Evolutionary conservation across 2,113 vertebrate species (phyloP).

Genomic region (Rutilus rutilus): DNA sequence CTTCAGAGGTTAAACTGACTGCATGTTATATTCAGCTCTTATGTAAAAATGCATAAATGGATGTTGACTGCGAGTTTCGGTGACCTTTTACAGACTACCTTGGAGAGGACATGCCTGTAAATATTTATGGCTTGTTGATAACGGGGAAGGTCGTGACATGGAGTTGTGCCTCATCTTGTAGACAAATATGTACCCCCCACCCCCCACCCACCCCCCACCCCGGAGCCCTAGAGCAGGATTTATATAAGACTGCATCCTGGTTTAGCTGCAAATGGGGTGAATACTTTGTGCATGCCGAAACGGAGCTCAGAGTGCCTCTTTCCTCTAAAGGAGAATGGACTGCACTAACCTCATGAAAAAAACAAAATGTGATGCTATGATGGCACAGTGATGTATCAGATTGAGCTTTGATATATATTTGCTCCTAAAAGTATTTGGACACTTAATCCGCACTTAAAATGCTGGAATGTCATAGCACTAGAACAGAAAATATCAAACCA

Average conservation of each 20-base stretch:
- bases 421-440: not conserved
- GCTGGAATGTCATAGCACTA: not conserved
- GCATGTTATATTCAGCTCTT: constrained; percentile 38
- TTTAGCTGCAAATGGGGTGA: constrained; percentile 42
- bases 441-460: not conserved
- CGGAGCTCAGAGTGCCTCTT: not conserved
- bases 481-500: not conserved
- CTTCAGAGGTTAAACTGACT: constrained; percentile 30
- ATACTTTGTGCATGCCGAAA: constrained; percentile 1
- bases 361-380: not conserved
- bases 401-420: not conserved
- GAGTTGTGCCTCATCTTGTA: constrained; percentile 40
- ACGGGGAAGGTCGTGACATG: constrained; percentile 52
- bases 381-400: not conserved
- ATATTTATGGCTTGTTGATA: constrained; percentile 60
- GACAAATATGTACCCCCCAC: constrained; percentile 49
- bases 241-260: constrained; percentile 8
- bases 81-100: constrained; percentile 58
- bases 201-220: not conserved
- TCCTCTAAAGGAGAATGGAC: not conserved
- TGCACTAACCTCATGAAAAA: not conserved
- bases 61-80: constrained; percentile 54
- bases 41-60: constrained; percentile 57
- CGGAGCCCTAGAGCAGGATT: constrained; percentile 42
- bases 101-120: constrained; percentile 56